phyloP scores from a whole-genome alignment of 1,140 invertebrate species.

The Notospermus geniculatus region DNA sequence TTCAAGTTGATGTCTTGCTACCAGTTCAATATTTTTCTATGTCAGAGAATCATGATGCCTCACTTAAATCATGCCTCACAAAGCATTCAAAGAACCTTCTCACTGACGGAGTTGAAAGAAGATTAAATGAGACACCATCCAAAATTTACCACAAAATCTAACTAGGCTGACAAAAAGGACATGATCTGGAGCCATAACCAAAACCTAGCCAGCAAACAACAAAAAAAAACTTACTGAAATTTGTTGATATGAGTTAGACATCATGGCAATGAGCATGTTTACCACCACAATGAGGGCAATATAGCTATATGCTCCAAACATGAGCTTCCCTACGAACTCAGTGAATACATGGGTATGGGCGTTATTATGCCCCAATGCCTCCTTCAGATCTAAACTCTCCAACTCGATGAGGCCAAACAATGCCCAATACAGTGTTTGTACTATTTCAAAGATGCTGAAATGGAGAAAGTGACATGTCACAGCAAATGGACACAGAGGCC shows the following conservation, averaged over 20 bases:
- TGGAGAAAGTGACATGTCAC: slow-evolving; percentile 26
- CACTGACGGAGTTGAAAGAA: too few species aligned
- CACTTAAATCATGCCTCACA: too few species aligned
- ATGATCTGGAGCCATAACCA: neutral
- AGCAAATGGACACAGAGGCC: too few species aligned
- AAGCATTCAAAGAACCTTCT: too few species aligned
- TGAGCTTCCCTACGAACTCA: slow-evolving; percentile 70
- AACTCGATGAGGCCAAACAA: slow-evolving; percentile 93
- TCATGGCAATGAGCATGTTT: slow-evolving; percentile 98
- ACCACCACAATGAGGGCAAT: slow-evolving; percentile 96
- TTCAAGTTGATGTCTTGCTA: too few species aligned
- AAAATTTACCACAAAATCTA: too few species aligned
- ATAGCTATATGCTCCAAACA: slow-evolving; percentile 64
- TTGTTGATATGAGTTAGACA: slow-evolving; percentile 98
- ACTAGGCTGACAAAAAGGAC: neutral
- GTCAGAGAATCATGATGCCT: too few species aligned
- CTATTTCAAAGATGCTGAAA: slow-evolving; percentile 91
- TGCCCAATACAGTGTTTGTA: slow-evolving; percentile 96
- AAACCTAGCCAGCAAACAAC: neutral
- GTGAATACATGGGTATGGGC: slow-evolving; percentile 64
- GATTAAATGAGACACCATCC: too few species aligned
- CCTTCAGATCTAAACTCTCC: slow-evolving; percentile 90
- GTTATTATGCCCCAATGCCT: slow-evolving; percentile 42
- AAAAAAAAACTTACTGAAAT: slow-evolving; percentile 75
- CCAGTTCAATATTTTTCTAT: too few species aligned